Evolutionary conservation across 2,113 vertebrate species (phyloP), one percentile per base, ranked within the genome.

Genomic region (Anthoscopus minutus): DNA sequence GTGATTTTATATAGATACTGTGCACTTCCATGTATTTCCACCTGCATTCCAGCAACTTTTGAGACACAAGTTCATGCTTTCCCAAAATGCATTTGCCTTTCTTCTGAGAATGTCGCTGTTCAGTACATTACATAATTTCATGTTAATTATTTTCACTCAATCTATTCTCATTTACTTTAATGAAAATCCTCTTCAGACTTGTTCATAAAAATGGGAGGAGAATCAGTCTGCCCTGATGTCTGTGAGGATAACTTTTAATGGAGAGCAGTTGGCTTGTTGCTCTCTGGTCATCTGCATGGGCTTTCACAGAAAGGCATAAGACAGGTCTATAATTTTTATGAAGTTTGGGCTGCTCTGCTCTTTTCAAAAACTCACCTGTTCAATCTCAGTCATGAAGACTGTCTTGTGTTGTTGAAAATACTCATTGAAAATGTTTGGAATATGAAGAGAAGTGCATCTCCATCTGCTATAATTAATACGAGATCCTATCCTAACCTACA

Each of bases 121-220:
- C 57, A 73, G 54, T 62, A 71, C 8, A n/a, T 70, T 61, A 79
- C 44, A 70, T 88, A 90, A 94, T 88, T 92, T 88, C 20, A 53
- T 47, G n/a, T 19, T 83, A 92, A 89, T 89, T 97, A 76, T 70
- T 94, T 90, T 83, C 35, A 77, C 28, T 88, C 37, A 21, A 25
- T 62, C 23, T 96, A 53, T 66, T 90, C 67, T 74, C 47, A 56
- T 48, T 86, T 84, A 81, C 51, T 92, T 93, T 84, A 74, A 89
- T 95, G 85, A 93, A 95, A 95, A 86, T 73, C 48, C 47, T 96
- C 64, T 93, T 88, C 67, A 86, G 79, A 70, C 51, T 88, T 92
- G 81, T 40, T 91, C 56, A 74, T 67, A 61, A 47, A 93, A 96
- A 67, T 51, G 47, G 47, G 54, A 89, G 60, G 51, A 88, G 85